A percentile compares a stretch with the other conserved stretches of the same genome.
phyloP scores from a whole-genome alignment of 2,888 invertebrate species.

The Agrotis clavis region DNA sequence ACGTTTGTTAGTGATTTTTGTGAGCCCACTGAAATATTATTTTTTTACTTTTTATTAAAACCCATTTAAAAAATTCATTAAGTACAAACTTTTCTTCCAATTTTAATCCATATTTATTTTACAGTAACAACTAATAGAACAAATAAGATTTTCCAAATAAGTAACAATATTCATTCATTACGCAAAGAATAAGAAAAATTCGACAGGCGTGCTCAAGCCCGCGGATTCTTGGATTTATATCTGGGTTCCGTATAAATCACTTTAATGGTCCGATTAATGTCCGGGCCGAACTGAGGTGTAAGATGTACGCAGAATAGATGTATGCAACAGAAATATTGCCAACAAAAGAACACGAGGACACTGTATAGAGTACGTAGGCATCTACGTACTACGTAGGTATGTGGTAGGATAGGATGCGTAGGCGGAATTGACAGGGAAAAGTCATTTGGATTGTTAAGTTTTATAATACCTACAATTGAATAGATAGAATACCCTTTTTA shows the following conservation, averaged over 20 bases:
- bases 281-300: conserved; percentile 74
- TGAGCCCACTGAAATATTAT: too few relatives aligned
- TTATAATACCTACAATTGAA: too few relatives aligned
- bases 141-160: conserved; percentile 32
- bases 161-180: conserved; percentile 66
- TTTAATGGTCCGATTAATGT: conserved; percentile 85
- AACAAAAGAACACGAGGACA: conserved; percentile 56
- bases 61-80: neutral
- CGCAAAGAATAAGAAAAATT: conserved; percentile 75
- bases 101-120: neutral
- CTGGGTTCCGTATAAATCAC: conserved; percentile 82
- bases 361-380: conserved; percentile 1
- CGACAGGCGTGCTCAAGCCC: conserved; percentile 76
- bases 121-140: conserved; percentile 4
- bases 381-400: neutral
- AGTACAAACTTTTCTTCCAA: neutral
- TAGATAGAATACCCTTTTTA: too few relatives aligned
- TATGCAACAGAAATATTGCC: conserved; percentile 67
- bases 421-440: neutral
- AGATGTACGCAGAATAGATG: conserved; percentile 73
- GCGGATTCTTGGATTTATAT: conserved; percentile 81
- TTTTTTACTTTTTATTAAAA: too few relatives aligned
- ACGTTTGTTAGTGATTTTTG: too few relatives aligned
- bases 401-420: neutral
- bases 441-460: too few relatives aligned